These are phyloP conservation scores for Plemyria rubiginata DNA, from an alignment of 2,888 invertebrate species.

Conservation along the genomic window DNA sequence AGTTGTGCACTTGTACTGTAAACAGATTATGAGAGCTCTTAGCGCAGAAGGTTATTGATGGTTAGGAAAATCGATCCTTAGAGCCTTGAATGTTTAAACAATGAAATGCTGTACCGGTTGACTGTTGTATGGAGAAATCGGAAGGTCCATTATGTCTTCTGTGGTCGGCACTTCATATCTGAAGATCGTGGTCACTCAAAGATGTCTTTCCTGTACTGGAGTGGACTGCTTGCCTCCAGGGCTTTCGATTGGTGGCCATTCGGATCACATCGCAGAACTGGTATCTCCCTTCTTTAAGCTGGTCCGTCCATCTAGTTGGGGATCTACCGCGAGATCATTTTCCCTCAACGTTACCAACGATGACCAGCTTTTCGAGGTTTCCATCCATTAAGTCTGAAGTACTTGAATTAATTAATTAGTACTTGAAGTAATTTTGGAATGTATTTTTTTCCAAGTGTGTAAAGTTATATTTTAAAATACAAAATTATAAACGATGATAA, in stretches of 20 bases:
- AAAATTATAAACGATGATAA: neutral
- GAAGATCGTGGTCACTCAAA: too few species aligned
- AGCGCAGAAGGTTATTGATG: neutral
- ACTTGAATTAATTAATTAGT: too few species aligned
- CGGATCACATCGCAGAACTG: too few species aligned
- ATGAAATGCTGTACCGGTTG: constrained; percentile 2
- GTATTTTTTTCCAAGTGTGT: constrained; percentile 1
- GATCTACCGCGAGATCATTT: too few species aligned
- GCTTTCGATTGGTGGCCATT: too few species aligned
- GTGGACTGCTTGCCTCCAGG: too few species aligned
- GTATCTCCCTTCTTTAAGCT: too few species aligned
- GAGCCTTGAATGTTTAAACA: constrained; percentile 11
- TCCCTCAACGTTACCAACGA: too few species aligned
- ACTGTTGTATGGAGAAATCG: neutral
- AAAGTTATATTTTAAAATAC: neutral
- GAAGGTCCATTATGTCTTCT: constrained; percentile 6
- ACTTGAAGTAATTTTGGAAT: constrained; percentile 5
- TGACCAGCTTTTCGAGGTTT: too few species aligned
- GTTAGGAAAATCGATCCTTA: constrained; percentile 14
- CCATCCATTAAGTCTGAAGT: constrained; percentile 16
- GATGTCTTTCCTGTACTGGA: too few species aligned
- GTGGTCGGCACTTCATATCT: too few species aligned
- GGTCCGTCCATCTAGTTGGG: too few species aligned
- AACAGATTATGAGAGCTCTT: neutral
- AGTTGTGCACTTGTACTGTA: constrained; percentile 8